These are phyloP conservation scores for Palythoa caribaeorum DNA, from an alignment of 92 coral and sea anemone genomes.

Conservation along the genomic window DNA sequence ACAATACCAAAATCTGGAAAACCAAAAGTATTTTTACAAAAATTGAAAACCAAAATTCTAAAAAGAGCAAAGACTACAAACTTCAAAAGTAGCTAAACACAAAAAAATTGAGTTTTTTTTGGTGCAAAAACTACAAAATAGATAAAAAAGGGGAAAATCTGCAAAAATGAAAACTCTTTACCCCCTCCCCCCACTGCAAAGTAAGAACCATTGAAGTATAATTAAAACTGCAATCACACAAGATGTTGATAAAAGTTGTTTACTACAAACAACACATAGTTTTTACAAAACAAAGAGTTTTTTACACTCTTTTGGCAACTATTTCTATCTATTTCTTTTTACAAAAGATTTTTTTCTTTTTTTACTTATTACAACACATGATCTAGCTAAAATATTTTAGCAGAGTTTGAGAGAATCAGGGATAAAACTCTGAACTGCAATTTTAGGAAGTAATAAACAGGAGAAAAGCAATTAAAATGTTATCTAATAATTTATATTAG, in stretches of 20 bases:
- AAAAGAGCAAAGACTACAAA: no score
- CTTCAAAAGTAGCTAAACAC: no score
- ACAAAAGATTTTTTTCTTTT: neutral
- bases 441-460: neutral
- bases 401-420: neutral
- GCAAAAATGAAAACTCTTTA: no score
- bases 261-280: slow-evolving; percentile 29
- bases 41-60: no score
- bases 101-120: no score
- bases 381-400: neutral
- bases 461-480: neutral
- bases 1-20: no score
- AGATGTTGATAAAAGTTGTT: slow-evolving; percentile 24
- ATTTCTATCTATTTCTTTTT: neutral
- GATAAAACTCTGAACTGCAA: neutral
- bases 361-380: neutral
- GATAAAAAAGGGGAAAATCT: no score
- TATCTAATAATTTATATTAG: neutral
- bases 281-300: slow-evolving; percentile 45
- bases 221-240: neutral
- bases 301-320: neutral
- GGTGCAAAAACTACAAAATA: no score
- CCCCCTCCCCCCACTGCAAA: no score
- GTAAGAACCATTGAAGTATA: neutral
- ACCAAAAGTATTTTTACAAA: no score